Evolutionary conservation across 2,888 invertebrate genomes (phyloP).

Genomic region (Ephialtes manifestator): DNA sequence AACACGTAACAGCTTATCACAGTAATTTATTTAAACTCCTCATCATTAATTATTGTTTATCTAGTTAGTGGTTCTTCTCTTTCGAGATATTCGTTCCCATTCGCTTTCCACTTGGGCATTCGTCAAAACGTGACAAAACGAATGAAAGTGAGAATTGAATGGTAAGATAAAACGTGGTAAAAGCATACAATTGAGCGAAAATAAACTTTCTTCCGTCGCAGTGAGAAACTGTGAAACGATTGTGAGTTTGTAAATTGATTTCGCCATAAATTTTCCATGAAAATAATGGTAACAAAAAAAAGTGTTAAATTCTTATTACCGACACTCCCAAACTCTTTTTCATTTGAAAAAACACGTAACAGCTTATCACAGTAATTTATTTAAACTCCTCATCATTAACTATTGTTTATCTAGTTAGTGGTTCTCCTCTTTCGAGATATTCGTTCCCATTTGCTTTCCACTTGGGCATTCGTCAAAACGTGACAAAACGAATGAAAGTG

Average conservation of each 20-base stretch:
- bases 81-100: background rate
- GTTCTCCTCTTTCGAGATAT: background rate
- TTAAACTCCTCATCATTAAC: too few species aligned
- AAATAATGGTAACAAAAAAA: too few species aligned
- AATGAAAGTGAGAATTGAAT: constrained; percentile 60
- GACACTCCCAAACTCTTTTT: too few species aligned
- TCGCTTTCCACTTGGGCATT: constrained; percentile 34
- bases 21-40: too few species aligned
- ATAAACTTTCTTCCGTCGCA: background rate
- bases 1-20: background rate
- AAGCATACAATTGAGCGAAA: constrained; percentile 32
- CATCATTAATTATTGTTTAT: background rate
- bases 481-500: constrained; percentile 47
- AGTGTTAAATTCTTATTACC: too few species aligned
- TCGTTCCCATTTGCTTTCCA: background rate
- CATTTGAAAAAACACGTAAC: background rate
- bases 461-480: constrained; percentile 56
- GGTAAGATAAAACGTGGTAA: constrained; percentile 51
- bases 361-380: too few species aligned
- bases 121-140: constrained; percentile 58
- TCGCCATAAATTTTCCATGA: too few species aligned
- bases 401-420: background rate
- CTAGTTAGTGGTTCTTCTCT: background rate
- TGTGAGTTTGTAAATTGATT: constrained; percentile 37
- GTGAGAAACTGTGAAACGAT: constrained; percentile 62